Percentiles rank a stretch among this genome's conserved stretches.
Conservation (phyloP, 2,888 invertebrate genomes). For the Lasius platythorax region DNA sequence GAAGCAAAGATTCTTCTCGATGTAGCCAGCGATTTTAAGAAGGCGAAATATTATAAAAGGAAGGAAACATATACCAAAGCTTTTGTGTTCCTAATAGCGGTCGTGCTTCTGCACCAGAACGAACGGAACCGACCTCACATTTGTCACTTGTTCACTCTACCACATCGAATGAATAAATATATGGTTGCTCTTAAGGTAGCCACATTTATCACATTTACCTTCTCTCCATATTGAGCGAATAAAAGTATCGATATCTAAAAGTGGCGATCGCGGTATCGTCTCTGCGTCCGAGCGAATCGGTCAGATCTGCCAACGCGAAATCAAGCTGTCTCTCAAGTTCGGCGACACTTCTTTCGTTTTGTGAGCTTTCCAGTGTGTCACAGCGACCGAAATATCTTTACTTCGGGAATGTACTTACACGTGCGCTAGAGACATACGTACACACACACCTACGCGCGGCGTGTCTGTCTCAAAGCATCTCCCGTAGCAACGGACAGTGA, state of each 20-base stretch:
- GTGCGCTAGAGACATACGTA: not conserved
- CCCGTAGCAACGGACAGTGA: slow-evolving; percentile 36
- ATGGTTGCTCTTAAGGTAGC: not conserved
- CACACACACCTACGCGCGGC: slow-evolving; percentile 5
- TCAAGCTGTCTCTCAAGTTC: slow-evolving; percentile 74
- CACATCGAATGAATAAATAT: slow-evolving; percentile 26
- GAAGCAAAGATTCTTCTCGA: not conserved
- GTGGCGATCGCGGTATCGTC: not conserved
- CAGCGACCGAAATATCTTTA: slow-evolving; percentile 79
- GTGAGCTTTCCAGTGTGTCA: slow-evolving; percentile 69
- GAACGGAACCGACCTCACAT: not conserved
- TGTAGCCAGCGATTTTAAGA: not conserved
- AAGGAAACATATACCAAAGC: too few relatives aligned
- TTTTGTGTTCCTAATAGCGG: not conserved
- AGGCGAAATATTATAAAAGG: not conserved
- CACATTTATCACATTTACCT: not conserved
- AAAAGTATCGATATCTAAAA: not conserved
- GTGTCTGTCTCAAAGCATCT: slow-evolving; percentile 56
- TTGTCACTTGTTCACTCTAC: slow-evolving; percentile 5
- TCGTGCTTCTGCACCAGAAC: not conserved
- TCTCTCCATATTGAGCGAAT: not conserved
- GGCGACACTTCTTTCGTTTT: slow-evolving; percentile 69
- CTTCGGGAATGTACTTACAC: slow-evolving; percentile 54
- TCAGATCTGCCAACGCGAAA: slow-evolving; percentile 68
- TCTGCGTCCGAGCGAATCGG: not conserved